These are phyloP conservation scores for Agrochola circellaris DNA, from an alignment of 2,888 invertebrate genomes.

Conservation along the genomic window DNA sequence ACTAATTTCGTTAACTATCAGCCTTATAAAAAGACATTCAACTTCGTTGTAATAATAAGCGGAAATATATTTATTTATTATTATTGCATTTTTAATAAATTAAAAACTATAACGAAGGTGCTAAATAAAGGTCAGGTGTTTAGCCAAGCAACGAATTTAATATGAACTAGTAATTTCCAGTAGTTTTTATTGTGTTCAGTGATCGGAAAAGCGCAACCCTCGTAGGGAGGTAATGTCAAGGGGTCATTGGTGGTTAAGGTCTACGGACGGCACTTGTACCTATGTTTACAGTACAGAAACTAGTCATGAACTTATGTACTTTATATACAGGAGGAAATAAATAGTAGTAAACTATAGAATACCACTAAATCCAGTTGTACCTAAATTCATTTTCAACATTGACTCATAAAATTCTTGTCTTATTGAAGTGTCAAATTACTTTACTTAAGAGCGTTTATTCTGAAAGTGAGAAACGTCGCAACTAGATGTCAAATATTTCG, in stretches of 20 bases:
- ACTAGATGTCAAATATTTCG: no score
- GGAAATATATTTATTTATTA: slow-evolving; percentile 23
- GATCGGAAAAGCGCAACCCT: slow-evolving; percentile 76
- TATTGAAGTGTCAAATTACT: not conserved
- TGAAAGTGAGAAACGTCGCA: no score
- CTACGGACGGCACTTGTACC: slow-evolving; percentile 12
- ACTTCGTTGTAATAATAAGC: slow-evolving; percentile 22
- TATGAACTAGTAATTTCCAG: slow-evolving; percentile 72
- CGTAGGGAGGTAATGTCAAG: slow-evolving; percentile 66
- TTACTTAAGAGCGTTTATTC: no score
- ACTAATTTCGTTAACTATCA: not conserved
- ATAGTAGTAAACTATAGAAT: not conserved
- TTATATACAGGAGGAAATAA: not conserved
- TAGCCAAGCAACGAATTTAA: slow-evolving; percentile 66
- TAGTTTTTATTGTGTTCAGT: slow-evolving; percentile 72
- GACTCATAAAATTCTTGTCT: not conserved
- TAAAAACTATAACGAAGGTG: slow-evolving; percentile 30
- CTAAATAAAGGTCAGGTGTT: slow-evolving; percentile 68
- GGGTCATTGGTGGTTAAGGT: slow-evolving; percentile 75
- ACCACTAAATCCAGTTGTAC: not conserved
- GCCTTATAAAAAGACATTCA: not conserved
- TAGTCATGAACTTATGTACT: not conserved
- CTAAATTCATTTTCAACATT: not conserved
- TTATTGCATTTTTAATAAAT: slow-evolving; percentile 21
- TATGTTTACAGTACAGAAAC: slow-evolving; percentile 23